These are phyloP conservation scores for Rhysida immarginata DNA, from an alignment of 1,140 invertebrate species.

Conservation along the genomic window DNA sequence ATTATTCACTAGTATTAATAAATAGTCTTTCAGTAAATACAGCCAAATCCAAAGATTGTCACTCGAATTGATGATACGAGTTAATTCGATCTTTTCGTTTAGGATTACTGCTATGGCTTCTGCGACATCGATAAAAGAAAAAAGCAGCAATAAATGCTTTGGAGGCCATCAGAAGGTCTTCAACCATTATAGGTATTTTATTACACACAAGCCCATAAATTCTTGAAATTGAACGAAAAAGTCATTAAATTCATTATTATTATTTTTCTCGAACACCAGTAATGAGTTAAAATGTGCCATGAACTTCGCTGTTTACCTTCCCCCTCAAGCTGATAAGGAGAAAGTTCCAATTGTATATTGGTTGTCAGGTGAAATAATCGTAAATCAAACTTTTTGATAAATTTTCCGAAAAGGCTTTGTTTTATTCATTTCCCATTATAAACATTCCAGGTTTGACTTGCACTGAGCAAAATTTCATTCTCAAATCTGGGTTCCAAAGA, in stretches of 20 bases:
- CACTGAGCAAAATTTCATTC: slow-evolving; percentile 90
- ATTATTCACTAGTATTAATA: no score
- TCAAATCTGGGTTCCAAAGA: slow-evolving; percentile 84
- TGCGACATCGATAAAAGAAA: no score
- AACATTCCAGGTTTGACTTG: slow-evolving; percentile 78
- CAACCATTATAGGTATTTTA: slow-evolving; percentile 52
- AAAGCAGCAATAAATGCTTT: slow-evolving; percentile 47
- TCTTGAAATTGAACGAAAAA: no score
- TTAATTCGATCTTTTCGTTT: no score
- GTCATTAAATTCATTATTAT: no score
- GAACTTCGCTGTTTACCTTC: slow-evolving; percentile 84
- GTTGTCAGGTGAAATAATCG: background rate
- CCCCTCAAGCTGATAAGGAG: slow-evolving; percentile 46
- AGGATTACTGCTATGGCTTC: no score
- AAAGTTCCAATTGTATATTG: background rate
- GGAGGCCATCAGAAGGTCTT: slow-evolving; percentile 73
- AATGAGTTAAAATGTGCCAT: slow-evolving; percentile 66
- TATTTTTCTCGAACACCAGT: slow-evolving; percentile 38
- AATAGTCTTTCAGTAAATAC: no score
- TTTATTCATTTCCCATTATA: no score
- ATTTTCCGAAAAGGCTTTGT: background rate
- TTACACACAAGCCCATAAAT: slow-evolving; percentile 6
- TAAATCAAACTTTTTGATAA: background rate
- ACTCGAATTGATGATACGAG: no score
- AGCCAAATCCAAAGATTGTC: no score